Evolutionary conservation across 2,888 invertebrate genomes (phyloP).

Genomic region (Helobdella robusta): DNA sequence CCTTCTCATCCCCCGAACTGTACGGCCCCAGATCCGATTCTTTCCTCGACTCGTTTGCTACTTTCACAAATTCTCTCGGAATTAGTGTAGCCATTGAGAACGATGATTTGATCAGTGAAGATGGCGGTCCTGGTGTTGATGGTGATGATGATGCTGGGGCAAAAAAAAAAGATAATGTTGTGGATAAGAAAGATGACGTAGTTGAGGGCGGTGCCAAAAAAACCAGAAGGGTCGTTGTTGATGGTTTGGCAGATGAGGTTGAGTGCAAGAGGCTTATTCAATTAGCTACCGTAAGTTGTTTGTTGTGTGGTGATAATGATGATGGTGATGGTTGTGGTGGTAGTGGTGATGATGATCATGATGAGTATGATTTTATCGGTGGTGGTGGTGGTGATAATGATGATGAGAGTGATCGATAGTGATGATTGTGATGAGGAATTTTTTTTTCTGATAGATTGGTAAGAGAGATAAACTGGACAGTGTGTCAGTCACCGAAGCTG

Average conservation of each 20-base stretch:
- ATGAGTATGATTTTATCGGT: conserved; percentile 1
- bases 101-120: conserved; percentile 26
- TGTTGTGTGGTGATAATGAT: not conserved
- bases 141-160: conserved; percentile 3
- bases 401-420: conserved; percentile 2
- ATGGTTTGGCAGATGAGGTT: conserved; percentile 40
- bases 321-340: too few relatives aligned
- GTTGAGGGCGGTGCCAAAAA: not conserved
- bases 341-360: conserved; percentile 10
- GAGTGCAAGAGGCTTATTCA: conserved; percentile 40
- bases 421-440: too few relatives aligned
- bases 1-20: conserved; percentile 9
- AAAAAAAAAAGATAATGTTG: too few relatives aligned
- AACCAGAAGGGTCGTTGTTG: conserved; percentile 38
- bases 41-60: not conserved
- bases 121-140: not conserved
- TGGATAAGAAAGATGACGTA: not conserved
- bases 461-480: conserved; percentile 11
- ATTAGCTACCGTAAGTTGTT: conserved; percentile 38
- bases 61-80: conserved; percentile 4
- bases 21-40: not conserved
- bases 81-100: conserved; percentile 22
- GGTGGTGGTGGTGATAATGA: conserved; percentile 11
- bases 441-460: conserved; percentile 3
- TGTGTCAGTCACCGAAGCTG: conserved; percentile 16